These are phyloP conservation scores for Mercenaria mercenaria DNA, from an alignment of 1,140 invertebrate species.

Conservation along the genomic window DNA sequence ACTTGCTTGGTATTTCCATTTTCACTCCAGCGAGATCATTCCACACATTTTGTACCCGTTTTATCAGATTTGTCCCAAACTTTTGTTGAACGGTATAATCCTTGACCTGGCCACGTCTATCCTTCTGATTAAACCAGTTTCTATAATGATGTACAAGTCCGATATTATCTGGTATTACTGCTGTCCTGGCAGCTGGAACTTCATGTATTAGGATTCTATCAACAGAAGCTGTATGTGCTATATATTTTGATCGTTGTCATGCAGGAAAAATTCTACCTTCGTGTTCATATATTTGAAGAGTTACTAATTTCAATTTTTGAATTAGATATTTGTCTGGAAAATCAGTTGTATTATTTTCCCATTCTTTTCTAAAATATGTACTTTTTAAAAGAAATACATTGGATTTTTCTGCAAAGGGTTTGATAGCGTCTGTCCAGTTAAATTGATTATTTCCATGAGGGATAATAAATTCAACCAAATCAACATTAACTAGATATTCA, in stretches of 20 bases:
- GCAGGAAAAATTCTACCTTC: constrained; percentile 7
- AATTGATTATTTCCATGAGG: background rate
- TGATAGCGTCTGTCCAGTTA: background rate
- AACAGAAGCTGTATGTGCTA: constrained; percentile 93
- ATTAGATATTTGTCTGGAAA: background rate
- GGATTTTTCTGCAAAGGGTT: background rate
- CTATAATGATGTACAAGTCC: constrained; percentile 54
- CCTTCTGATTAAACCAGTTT: constrained; percentile 38
- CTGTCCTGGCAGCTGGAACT: constrained; percentile 88
- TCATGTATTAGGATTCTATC: constrained; percentile 97
- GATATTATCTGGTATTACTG: background rate
- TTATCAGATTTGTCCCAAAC: background rate
- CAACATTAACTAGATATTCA: constrained; percentile 44
- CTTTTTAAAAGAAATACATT: constrained; percentile 43
- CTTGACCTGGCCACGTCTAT: background rate
- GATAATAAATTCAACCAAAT: constrained; percentile 67
- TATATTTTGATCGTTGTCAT: constrained; percentile 92
- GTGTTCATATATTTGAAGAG: constrained; percentile 31
- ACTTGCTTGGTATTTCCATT: constrained; percentile 19
- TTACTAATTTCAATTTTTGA: constrained; percentile 2
- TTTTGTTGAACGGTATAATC: background rate
- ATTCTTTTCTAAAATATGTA: constrained; percentile 57
- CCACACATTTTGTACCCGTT: constrained; percentile 3
- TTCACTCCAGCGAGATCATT: background rate
- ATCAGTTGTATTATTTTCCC: background rate